Conservation (phyloP, 2,888 invertebrate species). For the Drosophila merina region DNA sequence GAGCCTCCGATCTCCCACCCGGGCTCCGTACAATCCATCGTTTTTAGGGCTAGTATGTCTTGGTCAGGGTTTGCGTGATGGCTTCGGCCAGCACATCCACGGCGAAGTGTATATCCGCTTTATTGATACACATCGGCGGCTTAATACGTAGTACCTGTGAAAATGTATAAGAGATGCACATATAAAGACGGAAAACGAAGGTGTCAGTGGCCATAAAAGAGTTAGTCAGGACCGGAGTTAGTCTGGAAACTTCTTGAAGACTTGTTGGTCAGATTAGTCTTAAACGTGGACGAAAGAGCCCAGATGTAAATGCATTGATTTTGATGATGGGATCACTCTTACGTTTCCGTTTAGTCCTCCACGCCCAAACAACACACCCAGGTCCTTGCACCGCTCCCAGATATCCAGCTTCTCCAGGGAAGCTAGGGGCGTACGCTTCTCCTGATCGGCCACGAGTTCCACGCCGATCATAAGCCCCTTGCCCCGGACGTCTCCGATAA, state of each 20-base stretch:
- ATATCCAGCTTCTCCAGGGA: conserved; percentile 88
- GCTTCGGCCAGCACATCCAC: conserved; percentile 87
- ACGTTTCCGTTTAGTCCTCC: conserved; percentile 95
- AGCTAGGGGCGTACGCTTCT: conserved; percentile 87
- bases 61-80: conserved; percentile 81
- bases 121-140: conserved; percentile 98
- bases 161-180: conserved; percentile 23
- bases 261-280: conserved; percentile 15
- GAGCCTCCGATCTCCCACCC: conserved; percentile 31
- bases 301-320: conserved; percentile 4
- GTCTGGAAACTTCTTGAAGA: background rate
- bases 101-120: conserved; percentile 92
- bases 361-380: conserved; percentile 93
- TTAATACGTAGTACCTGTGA: conserved; percentile 94
- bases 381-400: conserved; percentile 92
- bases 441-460: conserved; percentile 91
- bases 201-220: conserved; percentile 1
- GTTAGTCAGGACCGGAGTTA: background rate
- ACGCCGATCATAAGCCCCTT: conserved; percentile 98
- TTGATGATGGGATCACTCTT: conserved; percentile 83
- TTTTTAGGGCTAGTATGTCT: conserved; percentile 36
- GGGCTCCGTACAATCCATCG: conserved; percentile 24
- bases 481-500: conserved; percentile 97
- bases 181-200: conserved; percentile 24
- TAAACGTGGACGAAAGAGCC: background rate